phyloP scores from a whole-genome alignment of 2,113 vertebrate genomes.

The Corythornis vintsioides region DNA sequence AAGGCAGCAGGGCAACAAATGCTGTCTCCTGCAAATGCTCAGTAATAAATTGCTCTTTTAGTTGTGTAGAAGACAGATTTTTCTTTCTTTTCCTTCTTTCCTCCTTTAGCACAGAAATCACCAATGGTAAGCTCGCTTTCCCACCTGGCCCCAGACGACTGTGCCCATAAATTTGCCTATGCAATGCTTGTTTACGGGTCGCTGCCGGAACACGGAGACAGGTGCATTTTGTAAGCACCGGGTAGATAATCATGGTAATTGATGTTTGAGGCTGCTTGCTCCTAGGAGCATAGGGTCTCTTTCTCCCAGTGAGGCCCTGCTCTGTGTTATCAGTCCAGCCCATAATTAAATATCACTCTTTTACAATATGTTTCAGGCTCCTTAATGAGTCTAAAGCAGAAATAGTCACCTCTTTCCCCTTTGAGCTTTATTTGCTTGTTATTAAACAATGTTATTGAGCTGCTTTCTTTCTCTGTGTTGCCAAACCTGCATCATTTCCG shows the following conservation, averaged over 20 bases:
- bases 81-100: slow-evolving; percentile 77
- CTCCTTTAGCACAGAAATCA: slow-evolving; percentile 67
- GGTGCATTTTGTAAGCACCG: slow-evolving; percentile 77
- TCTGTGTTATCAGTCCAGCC: slow-evolving; percentile 83
- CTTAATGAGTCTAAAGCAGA: slow-evolving; percentile 88
- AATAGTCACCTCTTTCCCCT: slow-evolving; percentile 84
- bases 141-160: slow-evolving; percentile 80
- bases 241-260: slow-evolving; percentile 86
- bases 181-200: slow-evolving; percentile 80
- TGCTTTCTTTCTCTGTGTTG: slow-evolving; percentile 82
- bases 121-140: slow-evolving; percentile 72
- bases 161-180: slow-evolving; percentile 82
- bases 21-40: slow-evolving; percentile 88
- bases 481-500: slow-evolving; percentile 90
- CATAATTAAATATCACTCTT: slow-evolving; percentile 88
- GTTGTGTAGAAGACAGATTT: slow-evolving; percentile 87
- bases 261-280: slow-evolving; percentile 82
- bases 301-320: slow-evolving; percentile 82
- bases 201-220: slow-evolving; percentile 79
- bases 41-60: slow-evolving; percentile 96
- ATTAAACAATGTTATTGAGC: slow-evolving; percentile 88
- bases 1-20: slow-evolving; percentile 89
- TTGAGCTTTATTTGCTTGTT: slow-evolving; percentile 86
- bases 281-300: slow-evolving; percentile 81
- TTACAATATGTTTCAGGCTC: slow-evolving; percentile 84